Conservation (phyloP, 35 echinoderm and acorn worm genomes). For the Eucidaris tribuloides region DNA sequence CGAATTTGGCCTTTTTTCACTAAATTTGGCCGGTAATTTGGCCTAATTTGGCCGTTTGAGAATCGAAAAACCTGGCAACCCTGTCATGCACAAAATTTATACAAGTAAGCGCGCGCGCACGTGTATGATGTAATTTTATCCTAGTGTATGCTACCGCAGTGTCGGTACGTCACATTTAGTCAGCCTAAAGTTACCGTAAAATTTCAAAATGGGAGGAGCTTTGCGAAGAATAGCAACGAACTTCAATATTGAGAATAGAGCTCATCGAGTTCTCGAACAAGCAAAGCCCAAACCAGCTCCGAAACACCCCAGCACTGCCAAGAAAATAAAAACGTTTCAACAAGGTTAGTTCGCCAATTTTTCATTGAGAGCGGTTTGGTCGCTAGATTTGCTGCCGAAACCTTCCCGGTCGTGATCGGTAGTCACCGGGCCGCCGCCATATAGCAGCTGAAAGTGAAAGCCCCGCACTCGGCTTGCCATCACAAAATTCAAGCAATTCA, state of each 20-base stretch:
- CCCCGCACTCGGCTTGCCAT: too few species aligned
- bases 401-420: neutral
- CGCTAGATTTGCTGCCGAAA: neutral
- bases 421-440: too few species aligned
- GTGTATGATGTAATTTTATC: too few species aligned
- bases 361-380: neutral
- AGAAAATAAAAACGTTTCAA: conserved; percentile 42
- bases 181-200: neutral
- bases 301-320: conserved; percentile 48
- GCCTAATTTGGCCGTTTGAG: too few species aligned
- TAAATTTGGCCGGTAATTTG: too few species aligned
- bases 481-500: too few species aligned
- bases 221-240: conserved; percentile 8
- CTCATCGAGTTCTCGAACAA: conserved; percentile 45
- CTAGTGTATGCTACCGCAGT: conserved; percentile 27
- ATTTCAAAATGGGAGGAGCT: conserved; percentile 44
- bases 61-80: too few species aligned
- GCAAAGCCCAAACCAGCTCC: conserved; percentile 21
- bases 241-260: conserved; percentile 61
- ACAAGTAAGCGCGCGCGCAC: too few species aligned
- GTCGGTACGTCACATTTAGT: neutral
- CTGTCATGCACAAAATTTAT: too few species aligned
- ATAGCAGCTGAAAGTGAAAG: too few species aligned
- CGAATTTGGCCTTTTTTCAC: too few species aligned
- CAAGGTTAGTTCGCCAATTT: conserved; percentile 13